Conservation (phyloP, 2,888 invertebrate genomes). For the Cosmorhoe ocellata region DNA sequence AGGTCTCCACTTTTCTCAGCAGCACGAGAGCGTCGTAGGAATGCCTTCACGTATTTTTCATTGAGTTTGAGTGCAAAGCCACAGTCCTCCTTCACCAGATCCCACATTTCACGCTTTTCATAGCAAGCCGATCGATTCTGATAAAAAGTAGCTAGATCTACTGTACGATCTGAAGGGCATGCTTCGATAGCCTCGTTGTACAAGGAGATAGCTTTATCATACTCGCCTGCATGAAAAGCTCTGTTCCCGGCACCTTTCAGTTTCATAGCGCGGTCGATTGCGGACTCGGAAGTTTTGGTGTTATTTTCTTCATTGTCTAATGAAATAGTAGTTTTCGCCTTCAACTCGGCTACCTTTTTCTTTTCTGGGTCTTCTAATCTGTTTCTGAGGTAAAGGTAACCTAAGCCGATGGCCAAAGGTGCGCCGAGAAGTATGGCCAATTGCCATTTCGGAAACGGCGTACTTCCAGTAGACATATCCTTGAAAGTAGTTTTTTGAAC, state of each 20-base stretch:
- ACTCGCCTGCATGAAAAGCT: slow-evolving; percentile 92
- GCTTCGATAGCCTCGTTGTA: slow-evolving; percentile 97
- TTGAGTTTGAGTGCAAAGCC: slow-evolving; percentile 92
- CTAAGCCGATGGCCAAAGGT: slow-evolving; percentile 91
- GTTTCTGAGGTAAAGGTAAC: slow-evolving; percentile 88
- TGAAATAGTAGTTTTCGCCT: slow-evolving; percentile 83
- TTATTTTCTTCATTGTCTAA: slow-evolving; percentile 82
- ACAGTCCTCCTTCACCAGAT: slow-evolving; percentile 93
- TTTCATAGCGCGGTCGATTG: slow-evolving; percentile 88
- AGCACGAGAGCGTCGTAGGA: slow-evolving; percentile 91
- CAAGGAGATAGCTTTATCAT: slow-evolving; percentile 93
- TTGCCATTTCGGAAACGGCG: slow-evolving; percentile 91
- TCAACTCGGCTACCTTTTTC: slow-evolving; percentile 76
- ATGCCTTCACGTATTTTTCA: slow-evolving; percentile 93
- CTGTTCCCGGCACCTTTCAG: slow-evolving; percentile 95
- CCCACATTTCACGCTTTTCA: slow-evolving; percentile 94
- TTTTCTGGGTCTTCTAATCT: slow-evolving; percentile 79
- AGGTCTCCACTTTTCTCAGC: slow-evolving; percentile 91
- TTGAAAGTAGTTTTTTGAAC: slow-evolving; percentile 42
- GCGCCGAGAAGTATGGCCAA: slow-evolving; percentile 92
- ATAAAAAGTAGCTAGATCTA: slow-evolving; percentile 94
- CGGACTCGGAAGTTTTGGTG: slow-evolving; percentile 76
- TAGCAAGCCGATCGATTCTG: slow-evolving; percentile 98
- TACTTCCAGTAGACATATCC: slow-evolving; percentile 79
- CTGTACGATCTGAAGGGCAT: slow-evolving; percentile 88